Conservation (phyloP, 2,888 invertebrate species). For the Cephus pygmeus region DNA sequence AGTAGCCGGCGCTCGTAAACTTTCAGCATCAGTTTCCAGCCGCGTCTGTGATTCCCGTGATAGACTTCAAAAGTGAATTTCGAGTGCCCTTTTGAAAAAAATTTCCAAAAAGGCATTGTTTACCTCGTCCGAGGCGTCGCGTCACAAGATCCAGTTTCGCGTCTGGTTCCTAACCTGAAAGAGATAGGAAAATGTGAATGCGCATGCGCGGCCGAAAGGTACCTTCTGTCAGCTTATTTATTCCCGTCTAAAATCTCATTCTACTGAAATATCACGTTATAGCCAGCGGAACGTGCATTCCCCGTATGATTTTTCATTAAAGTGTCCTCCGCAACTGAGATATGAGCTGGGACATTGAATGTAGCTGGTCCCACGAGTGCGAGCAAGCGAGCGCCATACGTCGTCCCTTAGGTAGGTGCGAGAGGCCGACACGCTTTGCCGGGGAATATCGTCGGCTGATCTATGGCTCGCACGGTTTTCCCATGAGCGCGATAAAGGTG, state of each 20-base stretch:
- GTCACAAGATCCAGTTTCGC: neutral
- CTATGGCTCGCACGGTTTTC: slow-evolving; percentile 51
- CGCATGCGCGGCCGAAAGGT: neutral
- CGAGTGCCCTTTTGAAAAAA: too few species aligned
- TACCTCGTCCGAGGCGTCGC: neutral
- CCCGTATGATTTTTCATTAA: slow-evolving; percentile 66
- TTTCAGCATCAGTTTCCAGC: neutral
- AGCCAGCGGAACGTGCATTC: slow-evolving; percentile 53
- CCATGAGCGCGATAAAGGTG: slow-evolving; percentile 62
- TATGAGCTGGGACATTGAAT: slow-evolving; percentile 63
- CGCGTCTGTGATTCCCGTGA: too few species aligned
- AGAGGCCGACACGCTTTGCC: slow-evolving; percentile 38
- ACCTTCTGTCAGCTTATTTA: slow-evolving; percentile 50
- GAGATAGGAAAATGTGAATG: neutral
- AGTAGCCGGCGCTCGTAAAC: neutral
- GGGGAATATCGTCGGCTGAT: slow-evolving; percentile 55
- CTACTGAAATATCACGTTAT: slow-evolving; percentile 55
- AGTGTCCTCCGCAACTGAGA: slow-evolving; percentile 62
- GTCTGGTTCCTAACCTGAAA: neutral
- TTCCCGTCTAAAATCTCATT: slow-evolving; percentile 63
- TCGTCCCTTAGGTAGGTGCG: slow-evolving; percentile 8
- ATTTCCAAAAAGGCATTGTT: too few species aligned
- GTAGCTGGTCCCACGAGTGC: slow-evolving; percentile 51
- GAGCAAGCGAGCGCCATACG: slow-evolving; percentile 15
- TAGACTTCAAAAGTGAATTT: neutral